Percentiles rank a stretch among this genome's conserved stretches.
phyloP scores from a whole-genome alignment of 2,113 vertebrate genomes.

The Megaleporinus macrocephalus region DNA sequence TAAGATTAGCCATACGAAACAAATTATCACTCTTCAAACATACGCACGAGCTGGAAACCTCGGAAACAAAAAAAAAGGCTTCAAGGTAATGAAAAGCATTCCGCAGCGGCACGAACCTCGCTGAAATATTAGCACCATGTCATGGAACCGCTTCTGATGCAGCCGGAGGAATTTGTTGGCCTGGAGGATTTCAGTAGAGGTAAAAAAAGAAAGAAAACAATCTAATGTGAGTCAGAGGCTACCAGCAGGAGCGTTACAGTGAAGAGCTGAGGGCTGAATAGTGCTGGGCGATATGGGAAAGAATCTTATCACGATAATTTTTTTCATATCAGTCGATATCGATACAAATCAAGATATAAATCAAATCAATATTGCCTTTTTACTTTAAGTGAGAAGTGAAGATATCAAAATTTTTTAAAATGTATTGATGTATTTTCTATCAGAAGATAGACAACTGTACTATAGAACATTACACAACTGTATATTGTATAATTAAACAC shows the following conservation, averaged over 20 bases:
- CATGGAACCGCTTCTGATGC: constrained; percentile 38
- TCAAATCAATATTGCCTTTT: too few species aligned
- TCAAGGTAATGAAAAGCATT: constrained; percentile 38
- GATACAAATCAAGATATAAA: too few species aligned
- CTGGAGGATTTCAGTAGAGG: neutral
- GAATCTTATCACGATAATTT: too few species aligned
- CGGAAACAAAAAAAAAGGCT: constrained; percentile 21
- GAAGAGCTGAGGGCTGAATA: too few species aligned
- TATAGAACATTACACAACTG: too few species aligned
- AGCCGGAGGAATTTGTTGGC: constrained; percentile 26
- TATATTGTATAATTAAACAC: too few species aligned
- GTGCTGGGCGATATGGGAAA: too few species aligned
- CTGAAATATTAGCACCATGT: constrained; percentile 31
- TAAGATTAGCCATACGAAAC: constrained; percentile 53
- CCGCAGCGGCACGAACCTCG: constrained; percentile 10
- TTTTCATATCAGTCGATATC: too few species aligned
- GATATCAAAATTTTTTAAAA: too few species aligned
- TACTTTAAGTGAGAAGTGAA: too few species aligned
- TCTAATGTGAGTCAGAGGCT: neutral
- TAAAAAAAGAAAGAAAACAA: constrained; percentile 1
- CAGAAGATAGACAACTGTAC: too few species aligned
- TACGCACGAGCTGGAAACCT: constrained; percentile 32
- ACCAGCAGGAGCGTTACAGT: neutral
- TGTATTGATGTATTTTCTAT: too few species aligned
- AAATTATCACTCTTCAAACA: constrained; percentile 52